Percentiles rank a stretch among this genome's conserved stretches.
These are phyloP conservation scores for Caenorhabditis auriculariae DNA, from an alignment of 2,888 invertebrate genomes.

Conservation along the genomic window DNA sequence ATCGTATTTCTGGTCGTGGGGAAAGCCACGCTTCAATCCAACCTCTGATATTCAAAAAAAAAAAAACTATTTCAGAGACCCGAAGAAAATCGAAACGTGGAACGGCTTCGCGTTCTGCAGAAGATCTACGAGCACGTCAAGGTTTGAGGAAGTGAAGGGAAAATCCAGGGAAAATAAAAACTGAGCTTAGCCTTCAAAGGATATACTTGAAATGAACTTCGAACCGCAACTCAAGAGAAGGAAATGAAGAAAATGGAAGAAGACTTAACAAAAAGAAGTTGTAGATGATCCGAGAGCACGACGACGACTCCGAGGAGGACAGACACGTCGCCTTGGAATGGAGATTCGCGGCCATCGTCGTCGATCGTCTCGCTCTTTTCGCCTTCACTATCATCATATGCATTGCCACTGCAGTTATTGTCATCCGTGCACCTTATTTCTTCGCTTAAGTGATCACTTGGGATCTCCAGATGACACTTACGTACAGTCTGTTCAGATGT, in stretches of 20 bases:
- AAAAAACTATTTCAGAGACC: constrained; percentile 20
- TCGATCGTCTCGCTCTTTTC: constrained; percentile 52
- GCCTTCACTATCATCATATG: constrained; percentile 46
- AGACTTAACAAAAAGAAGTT: constrained; percentile 5
- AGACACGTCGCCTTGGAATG: constrained; percentile 47
- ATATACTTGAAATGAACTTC: too few relatives aligned
- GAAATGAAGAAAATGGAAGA: not conserved
- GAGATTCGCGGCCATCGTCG: constrained; percentile 56
- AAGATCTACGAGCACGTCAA: constrained; percentile 56
- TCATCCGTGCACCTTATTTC: constrained; percentile 53
- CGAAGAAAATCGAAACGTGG: constrained; percentile 29
- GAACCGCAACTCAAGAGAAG: too few relatives aligned
- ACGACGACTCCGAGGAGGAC: constrained; percentile 54
- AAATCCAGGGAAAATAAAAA: too few relatives aligned
- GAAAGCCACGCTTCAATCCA: too few relatives aligned
- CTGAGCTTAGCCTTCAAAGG: too few relatives aligned
- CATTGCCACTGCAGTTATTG: constrained; percentile 36
- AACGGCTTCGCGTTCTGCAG: constrained; percentile 44
- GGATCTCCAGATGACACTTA: too few relatives aligned
- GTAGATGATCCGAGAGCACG: constrained; percentile 55
- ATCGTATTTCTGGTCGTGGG: too few relatives aligned
- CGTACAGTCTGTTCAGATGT: too few relatives aligned
- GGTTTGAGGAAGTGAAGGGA: too few relatives aligned
- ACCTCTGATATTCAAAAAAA: too few relatives aligned
- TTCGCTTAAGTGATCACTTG: constrained; percentile 37